Evolutionary conservation across 2,888 invertebrate species (phyloP).

Genomic region (Epirrhoe alternata): DNA sequence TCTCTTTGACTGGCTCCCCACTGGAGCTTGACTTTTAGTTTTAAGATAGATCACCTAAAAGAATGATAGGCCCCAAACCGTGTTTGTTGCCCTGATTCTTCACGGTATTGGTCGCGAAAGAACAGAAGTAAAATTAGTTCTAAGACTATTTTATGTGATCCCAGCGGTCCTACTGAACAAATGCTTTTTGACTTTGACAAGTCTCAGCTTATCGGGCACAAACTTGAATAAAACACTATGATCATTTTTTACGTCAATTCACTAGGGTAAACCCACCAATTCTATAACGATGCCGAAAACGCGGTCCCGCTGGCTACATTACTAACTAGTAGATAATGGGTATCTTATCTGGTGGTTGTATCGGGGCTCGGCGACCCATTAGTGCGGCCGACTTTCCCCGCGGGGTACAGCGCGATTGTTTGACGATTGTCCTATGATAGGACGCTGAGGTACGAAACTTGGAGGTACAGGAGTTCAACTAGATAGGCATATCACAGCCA

Average conservation of each 20-base stretch:
- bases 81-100: too few relatives aligned
- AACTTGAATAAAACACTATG: not conserved
- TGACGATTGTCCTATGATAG: constrained; percentile 63
- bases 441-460: constrained; percentile 43
- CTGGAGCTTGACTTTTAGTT: too few relatives aligned
- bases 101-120: too few relatives aligned
- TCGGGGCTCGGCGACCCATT: constrained; percentile 68
- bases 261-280: constrained; percentile 34
- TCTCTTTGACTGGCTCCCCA: too few relatives aligned
- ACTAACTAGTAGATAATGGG: constrained; percentile 54
- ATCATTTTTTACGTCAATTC: not conserved
- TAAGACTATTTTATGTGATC: too few relatives aligned
- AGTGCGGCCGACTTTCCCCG: constrained; percentile 79
- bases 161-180: too few relatives aligned
- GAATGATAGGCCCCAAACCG: too few relatives aligned
- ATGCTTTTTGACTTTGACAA: too few relatives aligned
- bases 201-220: not conserved
- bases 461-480: not conserved
- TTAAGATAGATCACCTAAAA: too few relatives aligned
- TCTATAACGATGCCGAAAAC: constrained; percentile 40
- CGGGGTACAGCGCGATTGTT: constrained; percentile 58
- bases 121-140: too few relatives aligned
- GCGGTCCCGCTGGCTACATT: constrained; percentile 27
- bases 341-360: constrained; percentile 70
- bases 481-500: too few relatives aligned